Evolutionary conservation across 2,888 invertebrate species (phyloP).

Genomic region (Plemyria rubiginata): DNA sequence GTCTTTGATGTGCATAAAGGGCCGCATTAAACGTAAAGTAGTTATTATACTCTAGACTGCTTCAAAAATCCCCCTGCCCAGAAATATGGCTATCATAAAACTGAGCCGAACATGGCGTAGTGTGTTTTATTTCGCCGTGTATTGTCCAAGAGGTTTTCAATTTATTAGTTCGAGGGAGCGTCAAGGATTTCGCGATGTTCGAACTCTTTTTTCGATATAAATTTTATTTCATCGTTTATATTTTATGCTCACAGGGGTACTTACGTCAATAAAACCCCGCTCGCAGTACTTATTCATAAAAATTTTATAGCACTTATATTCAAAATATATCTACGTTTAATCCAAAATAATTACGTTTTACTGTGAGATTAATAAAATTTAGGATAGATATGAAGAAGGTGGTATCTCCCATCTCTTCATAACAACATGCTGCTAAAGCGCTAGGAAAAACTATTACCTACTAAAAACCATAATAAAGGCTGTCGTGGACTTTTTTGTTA

Average conservation of each 20-base stretch:
- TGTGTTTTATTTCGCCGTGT: constrained; percentile 44
- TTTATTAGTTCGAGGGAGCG: constrained; percentile 49
- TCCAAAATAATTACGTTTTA: not conserved
- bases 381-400: no score
- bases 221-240: constrained; percentile 41
- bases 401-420: no score
- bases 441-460: no score
- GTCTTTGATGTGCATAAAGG: not conserved
- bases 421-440: no score
- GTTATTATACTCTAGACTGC: constrained; percentile 12
- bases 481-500: no score
- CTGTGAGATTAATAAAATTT: not conserved
- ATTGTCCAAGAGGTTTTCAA: constrained; percentile 52
- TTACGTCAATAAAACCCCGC: constrained; percentile 19
- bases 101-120: constrained; percentile 38
- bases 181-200: constrained; percentile 36
- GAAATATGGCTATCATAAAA: constrained; percentile 64
- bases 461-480: no score
- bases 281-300: constrained; percentile 3
- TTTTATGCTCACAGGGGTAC: constrained; percentile 17
- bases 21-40: constrained; percentile 8
- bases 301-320: constrained; percentile 14
- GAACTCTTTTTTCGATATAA: constrained; percentile 47
- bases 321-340: constrained; percentile 1
- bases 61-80: constrained; percentile 39